These are phyloP conservation scores for Poeciliopsis occidentalis DNA, from an alignment of 2,113 vertebrate genomes.

Conservation along the genomic window DNA sequence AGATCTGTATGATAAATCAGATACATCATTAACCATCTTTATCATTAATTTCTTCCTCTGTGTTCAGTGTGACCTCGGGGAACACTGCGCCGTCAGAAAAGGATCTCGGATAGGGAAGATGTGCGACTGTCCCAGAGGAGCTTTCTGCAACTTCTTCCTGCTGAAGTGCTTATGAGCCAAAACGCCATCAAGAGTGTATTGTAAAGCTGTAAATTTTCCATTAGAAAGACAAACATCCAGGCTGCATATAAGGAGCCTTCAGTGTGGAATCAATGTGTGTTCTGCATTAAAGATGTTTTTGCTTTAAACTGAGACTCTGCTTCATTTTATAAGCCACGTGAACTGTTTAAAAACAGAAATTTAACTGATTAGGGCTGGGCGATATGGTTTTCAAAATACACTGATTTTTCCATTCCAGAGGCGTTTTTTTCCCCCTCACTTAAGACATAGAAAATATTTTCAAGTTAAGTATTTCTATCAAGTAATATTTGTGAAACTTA, in stretches of 20 bases:
- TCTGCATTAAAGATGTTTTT: conserved; percentile 37
- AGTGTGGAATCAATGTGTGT: conserved; percentile 7
- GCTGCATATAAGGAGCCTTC: conserved; percentile 1
- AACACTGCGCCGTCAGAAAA: conserved; percentile 78
- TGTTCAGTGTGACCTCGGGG: conserved; percentile 70
- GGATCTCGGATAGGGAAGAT: conserved; percentile 77
- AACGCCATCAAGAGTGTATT: conserved; percentile 1
- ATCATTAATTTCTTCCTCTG: not conserved
- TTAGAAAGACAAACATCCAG: not conserved
- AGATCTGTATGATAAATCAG: no score
- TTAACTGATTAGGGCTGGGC: no score
- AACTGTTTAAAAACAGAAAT: no score
- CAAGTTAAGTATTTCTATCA: no score
- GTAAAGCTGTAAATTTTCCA: conserved; percentile 24
- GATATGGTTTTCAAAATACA: no score
- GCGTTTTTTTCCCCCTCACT: no score
- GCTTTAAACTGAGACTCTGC: not conserved
- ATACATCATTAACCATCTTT: no score
- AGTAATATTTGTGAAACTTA: no score
- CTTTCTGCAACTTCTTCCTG: conserved; percentile 77
- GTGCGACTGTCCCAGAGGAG: conserved; percentile 72
- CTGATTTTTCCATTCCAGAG: no score
- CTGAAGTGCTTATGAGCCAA: conserved; percentile 77
- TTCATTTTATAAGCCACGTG: no score
- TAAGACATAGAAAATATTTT: no score